A percentile compares a stretch with the other conserved stretches of the same genome.
These are phyloP conservation scores for Canis aureus DNA, from an alignment of 2,113 vertebrate genomes.

Conservation along the genomic window DNA sequence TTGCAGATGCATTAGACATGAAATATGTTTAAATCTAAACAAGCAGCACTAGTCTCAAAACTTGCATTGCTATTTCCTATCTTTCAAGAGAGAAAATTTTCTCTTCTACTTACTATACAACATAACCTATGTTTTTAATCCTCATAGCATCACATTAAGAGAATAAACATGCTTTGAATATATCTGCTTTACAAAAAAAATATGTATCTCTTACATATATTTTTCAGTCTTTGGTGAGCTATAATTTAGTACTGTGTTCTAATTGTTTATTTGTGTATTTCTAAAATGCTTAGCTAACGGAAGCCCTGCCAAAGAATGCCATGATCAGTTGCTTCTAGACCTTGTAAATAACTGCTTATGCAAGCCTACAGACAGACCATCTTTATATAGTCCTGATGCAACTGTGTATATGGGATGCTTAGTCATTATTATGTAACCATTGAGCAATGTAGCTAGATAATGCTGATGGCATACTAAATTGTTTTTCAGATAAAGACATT, in stretches of 20 bases:
- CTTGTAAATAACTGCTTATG: constrained; percentile 72
- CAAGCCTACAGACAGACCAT: constrained; percentile 53
- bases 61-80: not conserved
- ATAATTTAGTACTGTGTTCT: constrained; percentile 45
- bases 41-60: not conserved
- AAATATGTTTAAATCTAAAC: constrained; percentile 66
- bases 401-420: not conserved
- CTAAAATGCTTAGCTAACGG: constrained; percentile 43
- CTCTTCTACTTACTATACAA: not conserved
- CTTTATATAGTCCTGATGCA: constrained; percentile 18
- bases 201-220: not conserved
- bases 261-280: constrained; percentile 53
- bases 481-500: constrained; percentile 40
- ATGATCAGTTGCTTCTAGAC: constrained; percentile 16
- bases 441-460: constrained; percentile 14
- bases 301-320: constrained; percentile 22
- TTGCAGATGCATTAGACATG: constrained; percentile 44
- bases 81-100: constrained; percentile 40
- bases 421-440: constrained; percentile 72
- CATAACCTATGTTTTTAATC: not conserved
- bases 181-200: not conserved
- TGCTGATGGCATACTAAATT: constrained; percentile 53
- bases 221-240: not conserved
- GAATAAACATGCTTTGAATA: not conserved
- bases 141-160: not conserved